Evolutionary conservation across 2,797 vertebrate genomes (phyloP), one percentile per base, ranked within the genome.

Genomic region (Xenopus petersii): DNA sequence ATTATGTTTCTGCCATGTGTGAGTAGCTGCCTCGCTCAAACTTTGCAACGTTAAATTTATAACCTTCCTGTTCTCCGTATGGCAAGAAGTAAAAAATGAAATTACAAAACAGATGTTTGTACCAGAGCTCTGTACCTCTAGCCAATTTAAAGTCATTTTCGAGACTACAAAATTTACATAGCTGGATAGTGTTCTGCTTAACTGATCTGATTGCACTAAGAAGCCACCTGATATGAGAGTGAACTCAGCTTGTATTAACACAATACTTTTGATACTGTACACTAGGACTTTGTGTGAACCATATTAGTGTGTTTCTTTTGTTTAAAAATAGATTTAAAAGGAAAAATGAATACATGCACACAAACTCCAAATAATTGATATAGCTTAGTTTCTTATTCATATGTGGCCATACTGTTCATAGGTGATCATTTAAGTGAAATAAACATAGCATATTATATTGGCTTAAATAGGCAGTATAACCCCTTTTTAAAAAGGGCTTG

Each of bases 1-100:
- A 78, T 78, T 78, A 74, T 78, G 71, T 78, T 78, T 78, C 76
- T 78, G 66, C 76, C 76, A 78, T 78, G 76, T 78, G 76, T 78
- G 72, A 73, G 76, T 63, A 54, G 65, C 73, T 78, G 75, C 75
- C 70, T 69, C 58, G 67, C 71, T 78, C 65, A 67, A 65, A 64
- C 60, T 73, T 78, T 78, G 64, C 71, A 73, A 60, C 54, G 62
- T 64, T 78, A 74, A 78, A 78, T 78, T 78, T 78, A 78, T 71
- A 73, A 61, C 71, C 60, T 75, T 73, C 71, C 71, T 78, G 76
- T 70, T 78, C 71, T 64, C 71, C 54, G 64, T 74, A 73, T 70
- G 61, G 71, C 71, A 78, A 51, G 72, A 73, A 72, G 64, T 49
- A 63, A 42, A 49, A 70, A 73, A 70, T 73, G 33, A 65, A 78